Conservation (phyloP, 2,113 vertebrate genomes). For the Rhea pennata region DNA sequence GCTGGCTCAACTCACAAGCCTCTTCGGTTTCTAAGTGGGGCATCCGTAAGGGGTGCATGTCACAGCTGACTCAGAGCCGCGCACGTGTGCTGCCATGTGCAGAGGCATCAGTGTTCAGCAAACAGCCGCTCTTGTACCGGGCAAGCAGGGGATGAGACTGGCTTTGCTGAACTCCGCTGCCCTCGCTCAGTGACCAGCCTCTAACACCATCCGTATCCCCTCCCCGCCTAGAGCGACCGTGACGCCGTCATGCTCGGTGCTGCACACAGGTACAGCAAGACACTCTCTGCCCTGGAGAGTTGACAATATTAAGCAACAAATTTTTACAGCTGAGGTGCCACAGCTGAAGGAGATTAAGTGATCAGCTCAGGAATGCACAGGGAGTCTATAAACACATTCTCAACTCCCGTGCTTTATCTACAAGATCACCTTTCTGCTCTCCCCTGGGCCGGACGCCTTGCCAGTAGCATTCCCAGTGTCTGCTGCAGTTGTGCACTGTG, state of each 20-base stretch:
- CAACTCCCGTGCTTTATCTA: background rate
- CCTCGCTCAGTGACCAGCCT: accelerated
- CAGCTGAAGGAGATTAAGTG: accelerated
- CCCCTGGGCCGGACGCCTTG: background rate
- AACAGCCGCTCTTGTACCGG: accelerated
- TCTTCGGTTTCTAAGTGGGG: background rate
- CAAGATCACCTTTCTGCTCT: background rate
- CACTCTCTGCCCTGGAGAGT: background rate
- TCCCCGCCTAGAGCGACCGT: background rate
- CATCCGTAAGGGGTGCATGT: accelerated
- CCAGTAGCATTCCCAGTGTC: background rate
- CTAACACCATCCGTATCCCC: accelerated
- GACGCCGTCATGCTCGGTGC: accelerated
- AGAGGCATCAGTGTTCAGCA: accelerated
- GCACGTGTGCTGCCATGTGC: accelerated
- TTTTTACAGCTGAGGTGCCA: accelerated
- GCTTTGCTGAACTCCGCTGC: background rate
- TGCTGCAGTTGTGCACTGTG: background rate
- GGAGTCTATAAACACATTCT: accelerated
- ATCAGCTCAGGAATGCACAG: accelerated
- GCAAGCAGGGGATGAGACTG: accelerated
- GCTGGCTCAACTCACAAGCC: too few relatives aligned
- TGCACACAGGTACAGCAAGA: accelerated
- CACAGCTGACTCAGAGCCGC: background rate
- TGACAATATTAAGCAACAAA: background rate